Base-by-base conservation (phyloP, 2,888 invertebrate genomes). In the Hemithea aestivaria region DNA sequence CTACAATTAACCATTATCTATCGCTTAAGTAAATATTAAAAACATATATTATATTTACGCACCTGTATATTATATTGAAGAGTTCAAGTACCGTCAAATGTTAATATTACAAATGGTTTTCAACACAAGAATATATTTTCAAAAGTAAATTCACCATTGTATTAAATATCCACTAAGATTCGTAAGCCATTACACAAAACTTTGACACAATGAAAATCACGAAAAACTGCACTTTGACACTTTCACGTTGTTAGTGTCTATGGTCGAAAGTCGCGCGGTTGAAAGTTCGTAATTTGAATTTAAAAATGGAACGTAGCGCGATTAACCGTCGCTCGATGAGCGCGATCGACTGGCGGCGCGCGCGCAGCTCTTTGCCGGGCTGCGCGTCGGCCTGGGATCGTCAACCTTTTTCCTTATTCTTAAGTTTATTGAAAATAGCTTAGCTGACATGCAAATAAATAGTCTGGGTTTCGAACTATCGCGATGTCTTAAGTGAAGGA, bases 301-400 rank as follows among this genome's bases (percentile, higher is more conserved):
- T 55, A 49, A 61, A 62, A 56, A 57, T 42, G 39, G 54, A 54
- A 61, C 66, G 71, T 55, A 52, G 67, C 70, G 63, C 63, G 61
- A 53, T 57, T 67, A 61, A 59, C 63, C 75, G 60, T 77, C 66
- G 71, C 61, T 67, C 72, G 66, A 62, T 62, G 74, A 66, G 62
- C 79, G 73, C 81, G 77, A 74, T 65, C 71, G 78, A 84, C 84
- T 84, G 83, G 66, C 58, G 63, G 66, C 81, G 78, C 81, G 68
- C 63, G 81, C 84, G 84, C 83, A 77, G 47, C 67, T 70, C 66
- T 42, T 60, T 66, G 46, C 66, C 62, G 65, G 61, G 66, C 67
- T 61, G 63, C 57, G 66, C 62, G 62, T 54, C 62, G 44, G 42
- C 24, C 69, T 72, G 78, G 58, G 35, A 50, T 49, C 3, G 40